These are phyloP conservation scores for Apteryx owenii DNA, from an alignment of 2,113 vertebrate species.

Conservation along the genomic window DNA sequence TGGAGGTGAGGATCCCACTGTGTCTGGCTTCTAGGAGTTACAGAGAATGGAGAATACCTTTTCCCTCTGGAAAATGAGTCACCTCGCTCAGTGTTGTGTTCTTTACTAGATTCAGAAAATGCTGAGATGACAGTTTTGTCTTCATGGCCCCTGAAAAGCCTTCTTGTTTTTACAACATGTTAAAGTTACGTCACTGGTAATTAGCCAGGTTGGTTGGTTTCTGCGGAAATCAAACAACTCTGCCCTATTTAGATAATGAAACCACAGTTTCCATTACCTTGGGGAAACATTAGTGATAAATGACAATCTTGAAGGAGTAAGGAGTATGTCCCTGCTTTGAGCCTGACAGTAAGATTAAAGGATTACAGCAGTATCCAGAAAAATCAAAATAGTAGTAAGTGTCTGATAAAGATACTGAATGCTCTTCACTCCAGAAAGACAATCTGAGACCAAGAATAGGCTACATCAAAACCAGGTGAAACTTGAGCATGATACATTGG, in stretches of 20 bases:
- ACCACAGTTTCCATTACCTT: fast-evolving
- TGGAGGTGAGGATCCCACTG: constrained; percentile 82
- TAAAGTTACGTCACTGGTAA: too few species aligned
- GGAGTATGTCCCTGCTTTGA: background rate
- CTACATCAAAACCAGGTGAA: background rate
- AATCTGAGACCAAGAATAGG: background rate
- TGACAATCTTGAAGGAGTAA: background rate
- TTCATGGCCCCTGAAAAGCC: background rate
- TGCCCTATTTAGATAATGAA: background rate
- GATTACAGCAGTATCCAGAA: background rate
- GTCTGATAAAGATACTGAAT: background rate
- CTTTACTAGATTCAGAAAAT: background rate
- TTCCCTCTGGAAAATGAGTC: background rate
- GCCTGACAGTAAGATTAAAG: background rate
- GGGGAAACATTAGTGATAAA: background rate
- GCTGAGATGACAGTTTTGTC: background rate
- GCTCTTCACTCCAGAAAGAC: background rate
- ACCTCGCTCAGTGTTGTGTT: fast-evolving
- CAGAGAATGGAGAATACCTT: background rate
- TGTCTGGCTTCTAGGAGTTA: background rate
- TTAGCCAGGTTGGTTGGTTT: background rate
- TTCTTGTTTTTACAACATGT: background rate
- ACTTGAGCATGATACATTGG: background rate
- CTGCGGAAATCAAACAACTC: background rate
- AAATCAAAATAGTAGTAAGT: background rate